Percentiles rank a stretch among this genome's conserved stretches.
These are phyloP conservation scores for Chouioia cunea DNA, from an alignment of 2,888 invertebrate genomes.

Conservation along the genomic window DNA sequence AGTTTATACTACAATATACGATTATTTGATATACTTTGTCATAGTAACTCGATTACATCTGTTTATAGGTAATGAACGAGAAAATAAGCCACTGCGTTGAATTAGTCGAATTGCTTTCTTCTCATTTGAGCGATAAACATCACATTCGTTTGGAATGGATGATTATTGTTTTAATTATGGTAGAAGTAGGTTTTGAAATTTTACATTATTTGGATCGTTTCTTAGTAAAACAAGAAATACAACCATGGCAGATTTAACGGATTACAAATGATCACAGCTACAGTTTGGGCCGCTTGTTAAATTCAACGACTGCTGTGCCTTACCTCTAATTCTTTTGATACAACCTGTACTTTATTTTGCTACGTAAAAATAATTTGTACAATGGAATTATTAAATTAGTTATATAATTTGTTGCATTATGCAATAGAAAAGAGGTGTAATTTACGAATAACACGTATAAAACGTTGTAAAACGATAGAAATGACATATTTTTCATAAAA, in stretches of 20 bases:
- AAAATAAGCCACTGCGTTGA: conserved; percentile 95
- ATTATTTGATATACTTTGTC: not conserved
- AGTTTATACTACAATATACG: conserved; percentile 47
- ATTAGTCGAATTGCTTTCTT: conserved; percentile 87
- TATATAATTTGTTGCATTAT: too few relatives aligned
- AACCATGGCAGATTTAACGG: not conserved
- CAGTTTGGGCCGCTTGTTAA: too few relatives aligned
- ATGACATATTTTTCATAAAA: too few relatives aligned
- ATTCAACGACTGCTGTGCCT: not conserved
- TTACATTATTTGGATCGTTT: conserved; percentile 82
- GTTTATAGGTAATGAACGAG: conserved; percentile 89
- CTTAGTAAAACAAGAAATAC: conserved; percentile 50
- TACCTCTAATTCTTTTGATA: not conserved
- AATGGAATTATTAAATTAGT: not conserved
- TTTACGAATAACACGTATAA: too few relatives aligned
- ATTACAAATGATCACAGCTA: not conserved
- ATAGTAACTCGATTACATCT: conserved; percentile 21
- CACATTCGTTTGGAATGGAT: conserved; percentile 96
- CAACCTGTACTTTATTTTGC: not conserved
- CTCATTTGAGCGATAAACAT: conserved; percentile 92
- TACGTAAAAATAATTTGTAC: not conserved
- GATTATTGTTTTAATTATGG: conserved; percentile 95
- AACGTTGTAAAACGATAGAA: too few relatives aligned
- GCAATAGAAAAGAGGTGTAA: too few relatives aligned
- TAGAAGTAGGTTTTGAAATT: conserved; percentile 91